Conservation (phyloP, 2,113 vertebrate species). For the Eptesicus fuscus region DNA sequence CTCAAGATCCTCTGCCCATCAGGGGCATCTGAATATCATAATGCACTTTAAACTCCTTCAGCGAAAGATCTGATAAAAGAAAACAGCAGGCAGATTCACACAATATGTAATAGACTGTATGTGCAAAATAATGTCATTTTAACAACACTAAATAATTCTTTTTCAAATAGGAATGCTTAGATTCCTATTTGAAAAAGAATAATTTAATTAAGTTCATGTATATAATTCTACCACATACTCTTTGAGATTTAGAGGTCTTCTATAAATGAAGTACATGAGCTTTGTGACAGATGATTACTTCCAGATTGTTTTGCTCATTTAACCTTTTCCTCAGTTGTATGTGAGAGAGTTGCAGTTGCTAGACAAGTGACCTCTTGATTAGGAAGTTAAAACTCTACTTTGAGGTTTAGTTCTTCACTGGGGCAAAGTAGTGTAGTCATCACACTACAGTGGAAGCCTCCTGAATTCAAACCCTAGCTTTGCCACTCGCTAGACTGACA, state of each 20-base stretch:
- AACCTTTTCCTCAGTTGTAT: background rate
- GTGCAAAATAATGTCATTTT: slow-evolving; percentile 12
- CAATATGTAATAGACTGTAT: background rate
- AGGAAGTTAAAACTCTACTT: slow-evolving; percentile 2
- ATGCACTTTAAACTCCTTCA: background rate
- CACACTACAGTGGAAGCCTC: background rate
- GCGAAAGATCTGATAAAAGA: background rate
- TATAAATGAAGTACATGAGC: background rate
- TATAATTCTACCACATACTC: background rate
- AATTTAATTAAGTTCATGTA: background rate
- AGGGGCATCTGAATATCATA: background rate
- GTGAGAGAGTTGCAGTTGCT: background rate
- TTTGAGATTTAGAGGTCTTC: background rate
- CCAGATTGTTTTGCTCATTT: background rate
- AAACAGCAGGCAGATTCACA: background rate
- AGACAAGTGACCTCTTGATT: background rate
- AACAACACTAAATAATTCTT: background rate
- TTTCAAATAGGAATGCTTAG: background rate
- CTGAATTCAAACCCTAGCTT: background rate
- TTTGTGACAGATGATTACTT: background rate
- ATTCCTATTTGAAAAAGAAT: background rate
- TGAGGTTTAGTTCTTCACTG: background rate
- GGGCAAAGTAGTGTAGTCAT: background rate
- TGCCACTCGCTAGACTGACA: background rate
- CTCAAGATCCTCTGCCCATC: background rate